phyloP scores from a whole-genome alignment of 2,888 invertebrate species.

The Ennomos erosarius region DNA sequence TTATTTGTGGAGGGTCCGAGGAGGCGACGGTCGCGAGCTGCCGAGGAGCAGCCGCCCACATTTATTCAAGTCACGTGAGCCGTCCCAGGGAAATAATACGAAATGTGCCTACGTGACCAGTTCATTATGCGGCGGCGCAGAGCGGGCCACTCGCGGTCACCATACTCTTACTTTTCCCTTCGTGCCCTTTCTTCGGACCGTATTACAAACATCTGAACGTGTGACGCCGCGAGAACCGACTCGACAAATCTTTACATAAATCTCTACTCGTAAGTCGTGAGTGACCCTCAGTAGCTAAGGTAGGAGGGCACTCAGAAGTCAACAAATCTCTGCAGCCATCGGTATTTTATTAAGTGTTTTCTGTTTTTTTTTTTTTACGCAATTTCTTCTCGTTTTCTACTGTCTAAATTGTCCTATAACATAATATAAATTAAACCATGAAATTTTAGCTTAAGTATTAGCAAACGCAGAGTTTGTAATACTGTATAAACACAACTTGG shows the following conservation, averaged over 20 bases:
- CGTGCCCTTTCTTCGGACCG: conserved; percentile 50
- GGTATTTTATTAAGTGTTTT: conserved; percentile 2
- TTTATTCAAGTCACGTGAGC: conserved; percentile 83
- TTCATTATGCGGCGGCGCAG: conserved; percentile 81
- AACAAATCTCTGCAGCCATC: conserved; percentile 19
- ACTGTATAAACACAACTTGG: conserved; percentile 43
- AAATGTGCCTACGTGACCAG: conserved; percentile 85
- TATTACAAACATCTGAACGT: conserved; percentile 67
- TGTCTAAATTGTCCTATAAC: conserved; percentile 8
- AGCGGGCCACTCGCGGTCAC: conserved; percentile 65
- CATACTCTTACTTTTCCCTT: conserved; percentile 37
- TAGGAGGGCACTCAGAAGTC: conserved; percentile 21
- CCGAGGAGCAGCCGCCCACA: conserved; percentile 56
- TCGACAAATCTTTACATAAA: conserved; percentile 58
- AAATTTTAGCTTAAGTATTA: conserved; percentile 17
- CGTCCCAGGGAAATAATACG: conserved; percentile 85
- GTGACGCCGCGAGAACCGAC: conserved; percentile 53
- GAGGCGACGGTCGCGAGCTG: conserved; percentile 60
- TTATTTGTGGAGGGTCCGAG: conserved; percentile 83
- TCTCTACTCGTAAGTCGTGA: conserved; percentile 40
- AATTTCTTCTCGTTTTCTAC: conserved; percentile 2
- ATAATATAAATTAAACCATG: conserved; percentile 9
- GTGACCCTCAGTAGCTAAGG: conserved; percentile 21
- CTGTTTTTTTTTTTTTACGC: conserved; percentile 8
- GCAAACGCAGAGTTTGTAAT: conserved; percentile 20